Percentiles rank a stretch among this genome's conserved stretches.
phyloP scores from a whole-genome alignment of 2,113 vertebrate species.

The Ardeotis arabs region DNA sequence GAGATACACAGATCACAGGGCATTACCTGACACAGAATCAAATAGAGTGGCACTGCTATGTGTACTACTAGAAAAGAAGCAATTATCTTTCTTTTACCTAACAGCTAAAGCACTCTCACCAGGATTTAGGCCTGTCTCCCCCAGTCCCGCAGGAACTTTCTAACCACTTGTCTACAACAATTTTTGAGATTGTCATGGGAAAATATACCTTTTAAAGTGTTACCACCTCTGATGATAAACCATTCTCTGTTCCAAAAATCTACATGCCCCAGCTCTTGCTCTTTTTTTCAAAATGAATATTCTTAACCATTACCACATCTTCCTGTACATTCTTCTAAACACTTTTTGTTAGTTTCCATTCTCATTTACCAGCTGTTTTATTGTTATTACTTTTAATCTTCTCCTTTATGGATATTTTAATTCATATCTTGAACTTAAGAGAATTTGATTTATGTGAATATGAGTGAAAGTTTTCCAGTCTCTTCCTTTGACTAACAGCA shows the following conservation, averaged over 20 bases:
- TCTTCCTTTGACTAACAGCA: neutral
- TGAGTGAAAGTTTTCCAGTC: neutral
- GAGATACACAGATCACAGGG: neutral
- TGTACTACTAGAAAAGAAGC: neutral
- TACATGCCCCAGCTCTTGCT: neutral
- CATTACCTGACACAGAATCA: neutral
- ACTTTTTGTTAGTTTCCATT: neutral
- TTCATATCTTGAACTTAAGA: neutral
- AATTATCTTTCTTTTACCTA: neutral
- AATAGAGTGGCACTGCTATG: neutral
- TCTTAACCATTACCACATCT: neutral
- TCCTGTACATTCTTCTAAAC: neutral
- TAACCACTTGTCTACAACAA: neutral
- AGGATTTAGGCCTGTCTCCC: neutral
- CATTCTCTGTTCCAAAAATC: neutral
- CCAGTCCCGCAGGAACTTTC: neutral
- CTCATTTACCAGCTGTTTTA: neutral
- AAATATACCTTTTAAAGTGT: neutral
- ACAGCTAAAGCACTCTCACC: neutral
- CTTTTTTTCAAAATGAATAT: neutral
- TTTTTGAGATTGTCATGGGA: neutral
- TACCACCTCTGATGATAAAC: neutral
- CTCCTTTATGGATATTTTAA: neutral
- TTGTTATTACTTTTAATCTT: neutral
- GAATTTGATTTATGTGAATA: neutral